Base-by-base conservation (phyloP, 1,140 invertebrate species). In the Zaprionus inermis region DNA sequence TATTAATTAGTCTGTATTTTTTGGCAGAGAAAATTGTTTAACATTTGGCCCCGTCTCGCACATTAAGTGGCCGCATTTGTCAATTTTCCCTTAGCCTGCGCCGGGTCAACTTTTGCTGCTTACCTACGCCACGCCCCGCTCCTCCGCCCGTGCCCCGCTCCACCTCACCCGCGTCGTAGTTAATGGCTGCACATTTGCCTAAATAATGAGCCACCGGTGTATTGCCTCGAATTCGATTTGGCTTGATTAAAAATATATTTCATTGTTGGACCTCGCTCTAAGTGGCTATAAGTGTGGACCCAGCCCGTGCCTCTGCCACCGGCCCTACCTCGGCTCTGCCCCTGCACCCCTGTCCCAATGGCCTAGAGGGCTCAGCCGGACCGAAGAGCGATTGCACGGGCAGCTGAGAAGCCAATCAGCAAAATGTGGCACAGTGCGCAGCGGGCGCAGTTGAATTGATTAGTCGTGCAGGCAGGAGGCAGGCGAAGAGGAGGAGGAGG, bases 201-300 rank as follows among this genome's bases (percentile, higher is more conserved):
- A 86, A 86, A 86, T 86, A 86, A 86, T 88, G 83, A 86, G 83
- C 65, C 83, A 88, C 83, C 83, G 83, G 83, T 86, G 83, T 88
- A 86, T 86, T 86, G 83, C 84, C 82, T 88, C 83, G 83, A 83
- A 86, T 86, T 86, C 83, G 83, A 86, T 86, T 86, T 88, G 70
- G 83, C 83, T 86, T 88, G 83, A 86, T 86, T 86, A 86, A 86
- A 86, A 86, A 79, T 83, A 86, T 86, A 86, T 86, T 88, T 86
- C 83, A 86, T 86, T 88, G 79, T 85, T 68, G 61, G 69, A 67
- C 59, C 12, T 34, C 20, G 36, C 46, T n/a, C 12, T 38, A 58
- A 60, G 34, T 73, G 44, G 44, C 28, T 20, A 30, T 46, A 34
- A 44, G 69, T 74, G 78, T 67, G 59, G 38, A 6, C 38, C 38